Percentiles rank a stretch among this genome's conserved stretches.
phyloP scores from a whole-genome alignment of 2,888 invertebrate species.

The Diarsia mendica region DNA sequence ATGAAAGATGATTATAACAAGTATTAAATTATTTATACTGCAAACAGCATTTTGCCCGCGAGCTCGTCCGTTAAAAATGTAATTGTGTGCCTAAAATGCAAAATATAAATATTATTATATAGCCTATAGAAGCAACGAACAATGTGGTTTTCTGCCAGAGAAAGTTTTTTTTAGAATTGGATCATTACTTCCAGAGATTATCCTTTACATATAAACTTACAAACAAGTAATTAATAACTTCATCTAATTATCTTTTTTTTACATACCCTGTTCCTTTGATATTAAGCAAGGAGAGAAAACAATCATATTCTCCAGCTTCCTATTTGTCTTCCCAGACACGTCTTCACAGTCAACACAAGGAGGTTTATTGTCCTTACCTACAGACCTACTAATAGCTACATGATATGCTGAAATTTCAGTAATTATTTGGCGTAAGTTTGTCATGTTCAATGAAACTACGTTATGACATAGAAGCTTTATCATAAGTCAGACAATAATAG shows the following conservation, averaged over 20 bases:
- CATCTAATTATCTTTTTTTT: no score
- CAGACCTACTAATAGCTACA: slow-evolving; percentile 14
- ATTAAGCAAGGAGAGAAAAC: slow-evolving; percentile 1
- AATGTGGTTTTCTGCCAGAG: no score
- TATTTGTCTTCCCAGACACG: slow-evolving; percentile 13
- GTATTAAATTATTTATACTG: background rate
- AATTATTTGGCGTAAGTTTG: slow-evolving; percentile 6
- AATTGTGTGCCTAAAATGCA: no score
- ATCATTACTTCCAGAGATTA: no score
- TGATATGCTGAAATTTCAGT: slow-evolving; percentile 26
- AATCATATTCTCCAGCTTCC: background rate
- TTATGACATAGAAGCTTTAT: background rate
- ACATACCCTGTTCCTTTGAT: background rate
- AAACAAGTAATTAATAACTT: no score
- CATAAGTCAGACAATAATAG: background rate
- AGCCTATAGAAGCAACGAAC: no score
- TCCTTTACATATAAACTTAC: no score
- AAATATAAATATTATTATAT: no score
- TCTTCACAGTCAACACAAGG: slow-evolving; percentile 4
- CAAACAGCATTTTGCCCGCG: no score
- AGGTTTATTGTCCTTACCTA: slow-evolving; percentile 24
- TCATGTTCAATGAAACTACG: background rate
- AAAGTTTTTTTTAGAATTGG: no score
- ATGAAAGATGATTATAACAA: background rate
- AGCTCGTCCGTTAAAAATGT: no score